A percentile compares a stretch with the other conserved stretches of the same genome.
Evolutionary conservation across 2,888 invertebrate genomes (phyloP).

Genomic region (Cheilosia urbana): DNA sequence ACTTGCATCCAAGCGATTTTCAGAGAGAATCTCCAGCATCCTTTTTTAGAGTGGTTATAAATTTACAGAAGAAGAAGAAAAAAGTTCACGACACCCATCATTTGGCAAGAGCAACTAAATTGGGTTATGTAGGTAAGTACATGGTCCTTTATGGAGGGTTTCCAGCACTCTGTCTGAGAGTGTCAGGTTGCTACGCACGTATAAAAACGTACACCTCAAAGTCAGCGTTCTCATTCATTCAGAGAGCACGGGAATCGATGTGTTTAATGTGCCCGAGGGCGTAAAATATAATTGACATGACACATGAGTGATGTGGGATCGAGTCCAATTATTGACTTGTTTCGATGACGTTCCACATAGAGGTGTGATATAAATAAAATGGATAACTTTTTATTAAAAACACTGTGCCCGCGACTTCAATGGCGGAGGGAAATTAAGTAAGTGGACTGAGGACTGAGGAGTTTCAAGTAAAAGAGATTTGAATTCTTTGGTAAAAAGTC

Average conservation of each 20-base stretch:
- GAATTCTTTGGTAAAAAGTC: too few relatives aligned
- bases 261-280: conserved; percentile 22
- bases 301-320: conserved; percentile 51
- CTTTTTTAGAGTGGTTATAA: conserved; percentile 45
- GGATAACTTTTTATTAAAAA: too few relatives aligned
- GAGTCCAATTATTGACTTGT: conserved; percentile 21
- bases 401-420: too few relatives aligned
- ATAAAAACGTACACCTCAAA: background rate
- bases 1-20: background rate
- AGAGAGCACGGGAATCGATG: conserved; percentile 46
- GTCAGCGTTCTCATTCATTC: conserved; percentile 22
- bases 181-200: background rate
- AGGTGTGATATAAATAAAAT: too few relatives aligned
- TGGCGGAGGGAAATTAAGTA: too few relatives aligned
- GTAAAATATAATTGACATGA: conserved; percentile 47
- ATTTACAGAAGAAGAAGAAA: conserved; percentile 19
- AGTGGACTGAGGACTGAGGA: too few relatives aligned
- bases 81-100: background rate
- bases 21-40: conserved; percentile 14
- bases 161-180: background rate
- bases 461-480: too few relatives aligned
- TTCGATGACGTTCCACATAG: too few relatives aligned
- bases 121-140: too few relatives aligned
- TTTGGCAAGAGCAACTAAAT: background rate
- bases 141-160: background rate